Percentiles rank a stretch among this genome's conserved stretches.
Evolutionary conservation across 2,888 invertebrate genomes (phyloP).

Genomic region (Dasysyrphus albostriatus): DNA sequence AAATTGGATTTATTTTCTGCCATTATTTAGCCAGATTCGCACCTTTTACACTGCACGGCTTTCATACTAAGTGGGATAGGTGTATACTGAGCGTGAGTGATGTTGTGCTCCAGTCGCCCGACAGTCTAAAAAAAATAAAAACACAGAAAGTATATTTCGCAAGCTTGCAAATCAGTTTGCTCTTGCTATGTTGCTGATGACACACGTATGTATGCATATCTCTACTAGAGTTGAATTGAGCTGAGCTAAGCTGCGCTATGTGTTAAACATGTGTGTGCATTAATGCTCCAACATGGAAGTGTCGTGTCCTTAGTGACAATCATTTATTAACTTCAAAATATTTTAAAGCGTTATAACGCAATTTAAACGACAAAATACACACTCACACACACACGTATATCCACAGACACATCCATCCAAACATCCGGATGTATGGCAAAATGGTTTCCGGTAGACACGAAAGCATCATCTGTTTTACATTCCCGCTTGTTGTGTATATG

Average conservation of each 20-base stretch:
- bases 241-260: conserved; percentile 23
- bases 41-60: conserved; percentile 23
- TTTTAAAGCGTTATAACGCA: conserved; percentile 54
- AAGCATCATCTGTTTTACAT: conserved; percentile 51
- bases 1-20: conserved; percentile 25
- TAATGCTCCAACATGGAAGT: conserved; percentile 59
- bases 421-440: conserved; percentile 28
- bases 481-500: conserved; percentile 29
- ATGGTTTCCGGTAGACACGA: conserved; percentile 52
- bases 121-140: neutral
- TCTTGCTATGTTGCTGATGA: conserved; percentile 1
- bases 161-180: conserved; percentile 2
- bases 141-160: neutral
- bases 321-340: conserved; percentile 71
- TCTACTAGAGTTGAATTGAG: conserved; percentile 4
- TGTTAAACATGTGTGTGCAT: conserved; percentile 67
- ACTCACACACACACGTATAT: neutral
- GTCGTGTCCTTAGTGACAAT: conserved; percentile 57
- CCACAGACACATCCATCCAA: neutral
- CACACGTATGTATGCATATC: conserved; percentile 5
- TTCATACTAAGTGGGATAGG: neutral
- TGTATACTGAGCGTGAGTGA: neutral
- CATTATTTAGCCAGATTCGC: conserved; percentile 26
- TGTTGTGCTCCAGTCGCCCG: conserved; percentile 2
- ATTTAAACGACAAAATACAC: conserved; percentile 28